Conservation (phyloP, 2,113 vertebrate genomes). For the Morone chrysops region DNA sequence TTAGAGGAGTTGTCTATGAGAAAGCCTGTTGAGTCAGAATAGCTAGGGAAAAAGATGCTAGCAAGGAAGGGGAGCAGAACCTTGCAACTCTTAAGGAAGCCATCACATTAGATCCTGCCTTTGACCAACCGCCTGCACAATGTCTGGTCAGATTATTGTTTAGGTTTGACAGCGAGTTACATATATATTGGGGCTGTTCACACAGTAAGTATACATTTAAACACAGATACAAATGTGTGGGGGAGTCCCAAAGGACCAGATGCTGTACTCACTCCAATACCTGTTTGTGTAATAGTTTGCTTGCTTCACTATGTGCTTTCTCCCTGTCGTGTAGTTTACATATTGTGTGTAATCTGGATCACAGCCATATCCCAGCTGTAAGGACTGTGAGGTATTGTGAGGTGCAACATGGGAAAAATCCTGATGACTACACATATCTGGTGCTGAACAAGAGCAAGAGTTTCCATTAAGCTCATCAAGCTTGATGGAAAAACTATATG, state of each 20-base stretch:
- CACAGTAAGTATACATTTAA: neutral
- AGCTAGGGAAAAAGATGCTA: neutral
- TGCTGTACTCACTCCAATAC: neutral
- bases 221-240: neutral
- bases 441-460: neutral
- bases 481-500: slow-evolving; percentile 23
- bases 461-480: neutral
- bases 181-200: neutral
- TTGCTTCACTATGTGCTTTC: neutral
- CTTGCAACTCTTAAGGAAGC: neutral
- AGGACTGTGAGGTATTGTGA: neutral
- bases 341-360: neutral
- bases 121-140: neutral
- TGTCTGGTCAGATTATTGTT: neutral
- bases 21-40: neutral
- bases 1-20: neutral
- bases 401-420: neutral
- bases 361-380: neutral
- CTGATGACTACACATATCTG: neutral
- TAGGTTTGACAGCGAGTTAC: neutral
- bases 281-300: neutral
- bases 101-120: neutral
- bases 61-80: neutral
- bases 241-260: neutral
- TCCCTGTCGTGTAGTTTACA: neutral